Conservation (phyloP, 2,888 invertebrate species). For the Sphecodes monilicornis region DNA sequence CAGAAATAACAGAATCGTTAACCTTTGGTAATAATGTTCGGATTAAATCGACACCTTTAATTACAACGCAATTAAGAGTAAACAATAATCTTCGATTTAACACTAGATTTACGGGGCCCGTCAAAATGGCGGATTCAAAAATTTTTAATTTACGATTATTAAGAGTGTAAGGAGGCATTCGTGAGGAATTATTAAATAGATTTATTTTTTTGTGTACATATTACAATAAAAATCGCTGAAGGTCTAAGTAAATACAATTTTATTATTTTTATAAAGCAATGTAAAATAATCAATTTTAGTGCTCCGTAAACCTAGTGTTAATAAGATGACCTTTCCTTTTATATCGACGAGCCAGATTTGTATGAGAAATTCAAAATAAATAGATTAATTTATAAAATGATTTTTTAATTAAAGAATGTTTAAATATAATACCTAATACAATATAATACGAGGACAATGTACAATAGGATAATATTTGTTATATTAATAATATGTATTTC, state of each 20-base stretch:
- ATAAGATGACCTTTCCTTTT: constrained; percentile 1
- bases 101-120: too few species aligned
- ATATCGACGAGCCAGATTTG: not conserved
- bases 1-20: not conserved
- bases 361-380: not conserved
- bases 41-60: not conserved
- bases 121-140: too few species aligned
- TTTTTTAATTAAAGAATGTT: not conserved
- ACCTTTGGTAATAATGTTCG: not conserved
- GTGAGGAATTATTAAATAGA: too few species aligned
- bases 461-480: not conserved
- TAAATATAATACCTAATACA: not conserved
- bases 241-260: too few species aligned
- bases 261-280: too few species aligned
- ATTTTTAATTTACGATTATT: too few species aligned
- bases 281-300: too few species aligned
- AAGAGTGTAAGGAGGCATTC: too few species aligned
- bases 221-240: too few species aligned
- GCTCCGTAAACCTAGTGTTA: too few species aligned
- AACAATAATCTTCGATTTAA: not conserved
- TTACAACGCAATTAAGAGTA: not conserved
- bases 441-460: not conserved
- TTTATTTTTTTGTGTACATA: too few species aligned
- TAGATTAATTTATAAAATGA: not conserved
- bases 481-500: not conserved